Evolutionary conservation across 2,797 vertebrate genomes (phyloP).

Genomic region (Eutrigla gurnardus): DNA sequence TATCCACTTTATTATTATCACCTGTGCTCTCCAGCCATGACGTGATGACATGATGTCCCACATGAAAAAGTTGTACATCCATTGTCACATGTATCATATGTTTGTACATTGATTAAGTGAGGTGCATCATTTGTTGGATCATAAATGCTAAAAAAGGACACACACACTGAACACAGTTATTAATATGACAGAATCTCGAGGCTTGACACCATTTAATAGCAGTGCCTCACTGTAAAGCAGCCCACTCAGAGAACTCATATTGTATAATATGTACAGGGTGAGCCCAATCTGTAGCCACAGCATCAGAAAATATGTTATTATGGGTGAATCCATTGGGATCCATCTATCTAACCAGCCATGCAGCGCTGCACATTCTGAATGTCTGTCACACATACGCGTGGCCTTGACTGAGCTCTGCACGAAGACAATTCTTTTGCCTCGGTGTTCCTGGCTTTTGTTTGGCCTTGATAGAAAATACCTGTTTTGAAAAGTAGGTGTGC

Average conservation of each 20-base stretch:
- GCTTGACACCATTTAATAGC: neutral
- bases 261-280: neutral
- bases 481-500: constrained; percentile 41
- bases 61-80: neutral
- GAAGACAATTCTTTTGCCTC: constrained; percentile 54
- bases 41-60: neutral
- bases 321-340: constrained; percentile 25
- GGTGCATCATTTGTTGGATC: too few relatives aligned
- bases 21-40: neutral
- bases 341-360: constrained; percentile 49
- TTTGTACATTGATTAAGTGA: neutral
- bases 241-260: neutral
- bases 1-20: neutral
- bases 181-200: neutral
- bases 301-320: constrained; percentile 26
- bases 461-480: constrained; percentile 64
- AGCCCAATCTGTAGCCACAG: constrained; percentile 7
- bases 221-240: neutral
- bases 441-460: constrained; percentile 39
- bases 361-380: constrained; percentile 30
- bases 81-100: neutral
- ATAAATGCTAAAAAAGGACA: neutral
- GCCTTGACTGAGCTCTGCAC: constrained; percentile 52
- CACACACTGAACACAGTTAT: neutral
- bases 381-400: constrained; percentile 22